A percentile compares a stretch with the other conserved stretches of the same genome.
These are phyloP conservation scores for Elephas maximus DNA, from an alignment of 2,113 vertebrate species.

Conservation along the genomic window DNA sequence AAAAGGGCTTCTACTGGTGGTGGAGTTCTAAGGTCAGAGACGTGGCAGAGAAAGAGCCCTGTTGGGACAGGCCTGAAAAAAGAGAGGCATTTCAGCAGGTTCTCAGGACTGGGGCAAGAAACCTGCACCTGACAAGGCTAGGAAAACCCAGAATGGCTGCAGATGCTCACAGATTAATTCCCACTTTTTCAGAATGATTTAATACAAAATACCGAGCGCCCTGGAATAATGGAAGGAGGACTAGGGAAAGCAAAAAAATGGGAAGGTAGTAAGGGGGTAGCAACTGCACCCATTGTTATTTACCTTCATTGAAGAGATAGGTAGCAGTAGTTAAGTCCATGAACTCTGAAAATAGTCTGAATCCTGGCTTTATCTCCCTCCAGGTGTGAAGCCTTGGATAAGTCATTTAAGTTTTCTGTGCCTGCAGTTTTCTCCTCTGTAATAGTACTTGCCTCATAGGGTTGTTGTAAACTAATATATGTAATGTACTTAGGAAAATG, in stretches of 20 bases:
- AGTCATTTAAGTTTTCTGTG: not conserved
- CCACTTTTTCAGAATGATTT: not conserved
- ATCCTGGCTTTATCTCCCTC: not conserved
- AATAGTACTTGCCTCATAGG: not conserved
- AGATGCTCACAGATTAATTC: not conserved
- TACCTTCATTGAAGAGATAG: not conserved
- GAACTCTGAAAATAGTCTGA: not conserved
- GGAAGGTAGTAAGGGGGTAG: not conserved
- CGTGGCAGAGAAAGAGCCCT: not conserved
- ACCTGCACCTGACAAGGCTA: not conserved
- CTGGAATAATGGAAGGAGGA: not conserved
- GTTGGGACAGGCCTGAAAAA: not conserved
- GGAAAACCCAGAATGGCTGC: not conserved
- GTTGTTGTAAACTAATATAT: not conserved
- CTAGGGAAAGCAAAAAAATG: not conserved
- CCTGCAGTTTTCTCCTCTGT: not conserved
- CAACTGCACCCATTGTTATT: fast-evolving
- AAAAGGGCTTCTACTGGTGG: not conserved
- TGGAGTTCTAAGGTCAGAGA: not conserved
- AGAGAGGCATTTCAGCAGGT: not conserved
- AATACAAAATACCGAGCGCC: not conserved
- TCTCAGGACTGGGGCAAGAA: too few relatives aligned
- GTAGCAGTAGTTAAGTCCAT: not conserved
- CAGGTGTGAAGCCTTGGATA: not conserved
- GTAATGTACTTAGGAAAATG: not conserved